Evolutionary conservation across 1,140 invertebrate genomes (phyloP), one percentile per base, ranked within the genome.

Genomic region (Apolygus lucorum): DNA sequence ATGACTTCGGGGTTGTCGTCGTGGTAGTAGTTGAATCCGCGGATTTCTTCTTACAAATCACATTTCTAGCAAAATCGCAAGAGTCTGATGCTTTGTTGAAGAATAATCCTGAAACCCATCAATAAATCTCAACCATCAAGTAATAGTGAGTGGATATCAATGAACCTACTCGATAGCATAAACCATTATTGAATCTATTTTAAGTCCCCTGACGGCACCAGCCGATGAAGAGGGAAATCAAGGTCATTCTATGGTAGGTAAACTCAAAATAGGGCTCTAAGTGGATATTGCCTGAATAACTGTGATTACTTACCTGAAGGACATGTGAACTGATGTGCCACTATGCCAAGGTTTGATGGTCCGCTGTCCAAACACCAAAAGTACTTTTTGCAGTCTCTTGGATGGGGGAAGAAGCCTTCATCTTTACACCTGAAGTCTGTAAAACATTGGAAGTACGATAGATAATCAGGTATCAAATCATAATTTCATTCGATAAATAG

Each of bases 301-400:
- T 62, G 59, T 21, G 4, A 11, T 4, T 42, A 8, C 34, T 42
- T 81, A 85, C 89, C 91, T 68, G 92, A 92, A 0, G 93, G 93
- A 77, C 94, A 96, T 1, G 92, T 95, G 76, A 96, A 96, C 75
- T 93, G 90, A 82, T 96, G 92, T 8, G 92, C 91, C 22, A 96
- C 91, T 59, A 95, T 88, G 59, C 93, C 93, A 28, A 94, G 81
- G 72, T 93, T 90, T 2, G 92, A 90, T 0, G 92, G 90, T 1
- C 92, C 92, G 75, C 90, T 92, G 73, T 93, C 91, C 54, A 96
- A 79, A 78, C 93, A 96, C 93, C 93, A 95, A 79, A 93, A 96
- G 75, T 96, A 96, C 76, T 95, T 95, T 77, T 93, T 93, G 78
- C 93, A 96, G 76, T 95, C 92, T 29, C 89, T 84, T 0, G 93